phyloP scores from a whole-genome alignment of 2,888 invertebrate genomes.

The Rhodophaea formosa region DNA sequence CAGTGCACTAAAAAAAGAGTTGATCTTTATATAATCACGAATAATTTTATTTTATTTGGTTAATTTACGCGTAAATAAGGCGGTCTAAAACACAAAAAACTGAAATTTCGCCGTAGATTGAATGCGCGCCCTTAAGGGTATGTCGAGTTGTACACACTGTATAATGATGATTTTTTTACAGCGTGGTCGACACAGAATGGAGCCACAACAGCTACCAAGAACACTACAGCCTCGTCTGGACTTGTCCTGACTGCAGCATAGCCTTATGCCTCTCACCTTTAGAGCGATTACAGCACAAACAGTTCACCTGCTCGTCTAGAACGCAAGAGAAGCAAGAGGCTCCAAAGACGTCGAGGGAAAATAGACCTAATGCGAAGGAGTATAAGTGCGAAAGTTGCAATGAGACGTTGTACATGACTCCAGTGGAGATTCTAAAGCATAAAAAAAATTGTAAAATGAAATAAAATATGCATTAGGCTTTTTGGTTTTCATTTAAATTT shows the following conservation, averaged over 20 bases:
- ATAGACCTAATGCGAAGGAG: constrained; percentile 80
- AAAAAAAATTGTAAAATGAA: constrained; percentile 83
- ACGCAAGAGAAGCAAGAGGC: constrained; percentile 48
- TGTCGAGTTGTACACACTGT: too few species aligned
- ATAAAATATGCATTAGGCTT: constrained; percentile 35
- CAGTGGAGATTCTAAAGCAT: constrained; percentile 93
- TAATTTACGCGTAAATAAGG: too few species aligned
- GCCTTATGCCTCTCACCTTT: constrained; percentile 83
- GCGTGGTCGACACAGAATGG: constrained; percentile 86
- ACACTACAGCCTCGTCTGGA: constrained; percentile 84
- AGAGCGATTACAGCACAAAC: constrained; percentile 88
- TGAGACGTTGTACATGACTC: constrained; percentile 84
- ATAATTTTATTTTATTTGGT: too few species aligned
- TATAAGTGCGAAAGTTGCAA: constrained; percentile 89
- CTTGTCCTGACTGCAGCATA: constrained; percentile 86
- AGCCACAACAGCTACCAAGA: constrained; percentile 82
- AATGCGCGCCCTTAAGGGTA: too few species aligned
- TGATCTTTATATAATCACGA: too few species aligned
- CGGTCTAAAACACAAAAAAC: too few species aligned
- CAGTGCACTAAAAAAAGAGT: too few species aligned
- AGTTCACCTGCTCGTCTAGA: constrained; percentile 66
- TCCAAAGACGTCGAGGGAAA: constrained; percentile 44
- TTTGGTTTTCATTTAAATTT: too few species aligned
- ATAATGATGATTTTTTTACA: too few species aligned
- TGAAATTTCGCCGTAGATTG: too few species aligned